Conservation (phyloP, 2,888 invertebrate genomes). For the Perizoma affinitatum region DNA sequence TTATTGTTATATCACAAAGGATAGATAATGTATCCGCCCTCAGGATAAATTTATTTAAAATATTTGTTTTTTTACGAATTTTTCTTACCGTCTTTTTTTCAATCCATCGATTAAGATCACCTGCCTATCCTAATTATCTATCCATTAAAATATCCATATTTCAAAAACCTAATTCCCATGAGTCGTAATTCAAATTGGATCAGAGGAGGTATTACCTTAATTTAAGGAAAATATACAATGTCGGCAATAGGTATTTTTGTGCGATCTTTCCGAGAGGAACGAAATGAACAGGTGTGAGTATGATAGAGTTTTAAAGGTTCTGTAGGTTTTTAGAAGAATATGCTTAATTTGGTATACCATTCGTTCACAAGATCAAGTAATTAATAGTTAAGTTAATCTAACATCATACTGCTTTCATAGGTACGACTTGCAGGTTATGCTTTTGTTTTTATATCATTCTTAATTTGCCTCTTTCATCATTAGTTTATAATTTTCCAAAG, state of each 20-base stretch:
- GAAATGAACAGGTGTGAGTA: conserved; percentile 5
- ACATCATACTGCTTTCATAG: no score
- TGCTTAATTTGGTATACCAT: no score
- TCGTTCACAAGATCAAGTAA: no score
- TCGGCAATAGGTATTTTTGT: conserved; percentile 27
- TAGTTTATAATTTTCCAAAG: no score
- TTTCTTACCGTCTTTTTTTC: background rate
- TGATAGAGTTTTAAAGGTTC: conserved; percentile 5
- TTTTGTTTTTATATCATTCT: no score
- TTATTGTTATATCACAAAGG: no score
- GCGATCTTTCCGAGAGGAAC: conserved; percentile 14
- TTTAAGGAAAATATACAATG: conserved; percentile 40
- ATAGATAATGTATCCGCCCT: background rate
- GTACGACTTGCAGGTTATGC: no score
- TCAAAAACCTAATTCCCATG: conserved; percentile 34
- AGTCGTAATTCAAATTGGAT: conserved; percentile 60
- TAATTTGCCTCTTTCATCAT: no score
- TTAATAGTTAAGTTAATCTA: no score
- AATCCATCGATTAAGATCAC: conserved; percentile 21
- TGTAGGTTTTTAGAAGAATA: background rate
- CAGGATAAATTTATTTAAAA: no score
- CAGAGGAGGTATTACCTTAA: conserved; percentile 60
- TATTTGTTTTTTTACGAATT: no score
- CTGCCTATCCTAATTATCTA: conserved; percentile 12
- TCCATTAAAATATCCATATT: conserved; percentile 27